phyloP scores from a whole-genome alignment of 2,888 invertebrate genomes.

The Halictus quadricinctus region DNA sequence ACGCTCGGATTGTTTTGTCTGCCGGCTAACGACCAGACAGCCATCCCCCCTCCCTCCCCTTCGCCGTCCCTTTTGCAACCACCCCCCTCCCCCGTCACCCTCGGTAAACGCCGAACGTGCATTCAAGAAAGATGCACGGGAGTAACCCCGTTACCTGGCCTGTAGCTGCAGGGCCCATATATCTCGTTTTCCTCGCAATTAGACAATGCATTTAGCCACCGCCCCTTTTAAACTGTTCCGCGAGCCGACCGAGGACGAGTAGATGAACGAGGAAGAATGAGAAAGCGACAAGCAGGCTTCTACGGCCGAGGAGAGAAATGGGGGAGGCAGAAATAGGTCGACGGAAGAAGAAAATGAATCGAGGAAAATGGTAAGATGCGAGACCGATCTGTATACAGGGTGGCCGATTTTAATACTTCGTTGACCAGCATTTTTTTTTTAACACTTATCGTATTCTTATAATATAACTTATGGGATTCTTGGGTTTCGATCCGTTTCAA shows the following conservation, averaged over 20 bases:
- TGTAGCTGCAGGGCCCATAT: slow-evolving; percentile 35
- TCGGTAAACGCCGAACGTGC: slow-evolving; percentile 32
- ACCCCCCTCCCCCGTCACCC: background rate
- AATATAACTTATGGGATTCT: no score
- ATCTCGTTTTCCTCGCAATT: slow-evolving; percentile 65
- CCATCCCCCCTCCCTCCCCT: background rate
- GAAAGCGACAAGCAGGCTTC: slow-evolving; percentile 6
- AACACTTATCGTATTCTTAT: background rate
- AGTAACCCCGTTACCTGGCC: slow-evolving; percentile 51
- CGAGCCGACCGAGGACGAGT: slow-evolving; percentile 9
- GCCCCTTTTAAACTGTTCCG: slow-evolving; percentile 39
- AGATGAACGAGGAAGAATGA: slow-evolving; percentile 9
- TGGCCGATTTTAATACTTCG: background rate
- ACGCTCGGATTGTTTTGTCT: slow-evolving; percentile 50
- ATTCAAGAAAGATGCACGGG: slow-evolving; percentile 31
- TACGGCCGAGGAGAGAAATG: background rate
- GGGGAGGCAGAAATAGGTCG: background rate
- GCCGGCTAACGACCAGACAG: slow-evolving; percentile 45
- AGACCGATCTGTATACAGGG: background rate
- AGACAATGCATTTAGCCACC: slow-evolving; percentile 60
- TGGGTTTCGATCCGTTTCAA: no score
- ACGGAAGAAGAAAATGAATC: background rate
- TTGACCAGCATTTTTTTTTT: rapidly evolving
- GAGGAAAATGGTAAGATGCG: background rate
- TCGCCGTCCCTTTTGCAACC: background rate